These are phyloP conservation scores for Condylura cristata DNA, from an alignment of 2,113 vertebrate genomes.

Conservation along the genomic window DNA sequence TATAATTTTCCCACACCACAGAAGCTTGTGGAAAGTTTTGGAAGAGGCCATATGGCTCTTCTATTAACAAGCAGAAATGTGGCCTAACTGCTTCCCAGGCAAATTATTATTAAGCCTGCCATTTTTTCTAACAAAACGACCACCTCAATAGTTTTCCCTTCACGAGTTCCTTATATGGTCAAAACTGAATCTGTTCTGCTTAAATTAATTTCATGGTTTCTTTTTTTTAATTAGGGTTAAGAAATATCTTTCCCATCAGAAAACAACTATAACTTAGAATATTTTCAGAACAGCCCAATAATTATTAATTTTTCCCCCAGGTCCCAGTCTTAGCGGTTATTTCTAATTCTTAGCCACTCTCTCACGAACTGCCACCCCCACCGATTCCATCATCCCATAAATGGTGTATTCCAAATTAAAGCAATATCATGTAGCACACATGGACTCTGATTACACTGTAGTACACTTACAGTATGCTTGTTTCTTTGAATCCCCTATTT, in stretches of 20 bases:
- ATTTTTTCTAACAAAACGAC: slow-evolving; percentile 6
- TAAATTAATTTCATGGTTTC: slow-evolving; percentile 55
- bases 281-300: neutral
- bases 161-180: neutral
- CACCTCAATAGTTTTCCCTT: neutral
- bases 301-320: neutral
- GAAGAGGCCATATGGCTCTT: slow-evolving; percentile 16
- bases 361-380: too few relatives aligned
- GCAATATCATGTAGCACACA: neutral
- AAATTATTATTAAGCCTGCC: slow-evolving; percentile 67
- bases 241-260: slow-evolving; percentile 35
- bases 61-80: slow-evolving; percentile 59
- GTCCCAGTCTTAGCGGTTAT: neutral
- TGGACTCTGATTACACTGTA: neutral
- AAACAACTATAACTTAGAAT: neutral
- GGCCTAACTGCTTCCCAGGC: slow-evolving; percentile 61
- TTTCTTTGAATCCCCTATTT: neutral
- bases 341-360: neutral
- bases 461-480: neutral
- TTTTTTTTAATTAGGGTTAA: slow-evolving; percentile 42
- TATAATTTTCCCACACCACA: slow-evolving; percentile 60
- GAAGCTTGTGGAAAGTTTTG: slow-evolving; percentile 38
- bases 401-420: neutral
- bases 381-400: neutral
- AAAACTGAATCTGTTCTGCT: slow-evolving; percentile 29